These are phyloP conservation scores for Spea bombifrons DNA, from an alignment of 2,113 vertebrate species.

Conservation along the genomic window DNA sequence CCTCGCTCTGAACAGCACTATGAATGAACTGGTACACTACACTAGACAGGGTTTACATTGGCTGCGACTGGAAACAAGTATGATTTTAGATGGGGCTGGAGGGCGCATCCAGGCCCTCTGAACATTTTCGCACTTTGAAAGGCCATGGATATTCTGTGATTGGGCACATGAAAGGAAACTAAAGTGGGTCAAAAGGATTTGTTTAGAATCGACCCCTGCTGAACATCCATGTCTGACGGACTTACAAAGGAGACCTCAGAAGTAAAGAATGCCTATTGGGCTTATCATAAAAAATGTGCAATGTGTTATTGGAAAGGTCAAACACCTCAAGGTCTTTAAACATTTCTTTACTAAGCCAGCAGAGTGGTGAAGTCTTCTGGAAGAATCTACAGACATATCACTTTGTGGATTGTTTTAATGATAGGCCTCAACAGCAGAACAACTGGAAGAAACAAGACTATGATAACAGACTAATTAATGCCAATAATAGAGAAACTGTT, in stretches of 20 bases:
- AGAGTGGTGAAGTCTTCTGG: conserved; percentile 51
- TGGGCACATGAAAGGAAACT: conserved; percentile 51
- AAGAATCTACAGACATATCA: conserved; percentile 54
- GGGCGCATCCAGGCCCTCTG: conserved; percentile 50
- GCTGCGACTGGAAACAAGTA: conserved; percentile 74
- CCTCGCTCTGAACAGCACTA: conserved; percentile 76
- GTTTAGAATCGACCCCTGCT: conserved; percentile 54
- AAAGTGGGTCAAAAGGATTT: conserved; percentile 50
- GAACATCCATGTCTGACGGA: conserved; percentile 23
- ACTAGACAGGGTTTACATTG: conserved; percentile 80
- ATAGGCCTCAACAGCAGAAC: conserved; percentile 44
- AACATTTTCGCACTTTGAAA: conserved; percentile 69
- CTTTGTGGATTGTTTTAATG: conserved; percentile 50
- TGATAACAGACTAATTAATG: not conserved
- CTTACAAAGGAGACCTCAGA: conserved; percentile 46
- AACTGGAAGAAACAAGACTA: conserved; percentile 9
- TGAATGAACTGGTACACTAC: conserved; percentile 79
- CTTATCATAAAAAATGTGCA: conserved; percentile 61
- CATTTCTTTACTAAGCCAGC: conserved; percentile 64
- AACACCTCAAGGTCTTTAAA: conserved; percentile 61
- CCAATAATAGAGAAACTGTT: not conserved
- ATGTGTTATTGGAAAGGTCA: conserved; percentile 54
- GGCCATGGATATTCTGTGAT: conserved; percentile 54
- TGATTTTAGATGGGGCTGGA: conserved; percentile 61
- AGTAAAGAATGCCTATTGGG: conserved; percentile 52